Base-by-base conservation (phyloP, 64 coral and sea anemone species). In the Exaiptasia diaphana region DNA sequence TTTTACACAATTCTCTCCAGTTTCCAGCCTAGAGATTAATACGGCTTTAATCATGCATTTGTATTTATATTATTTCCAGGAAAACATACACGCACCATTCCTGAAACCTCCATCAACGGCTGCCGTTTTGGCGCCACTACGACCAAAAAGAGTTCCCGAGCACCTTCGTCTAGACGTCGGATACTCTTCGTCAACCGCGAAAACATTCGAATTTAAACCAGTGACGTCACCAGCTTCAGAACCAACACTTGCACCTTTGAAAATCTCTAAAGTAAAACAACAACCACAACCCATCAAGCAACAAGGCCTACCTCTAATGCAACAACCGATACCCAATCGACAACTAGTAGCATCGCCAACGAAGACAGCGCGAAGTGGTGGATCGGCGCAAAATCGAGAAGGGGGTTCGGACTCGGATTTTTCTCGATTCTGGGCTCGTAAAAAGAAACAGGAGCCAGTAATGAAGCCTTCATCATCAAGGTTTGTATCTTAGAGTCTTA, bases 61-160 rank as follows among this genome's bases (percentile, higher is more conserved):
- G 18, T 39, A 15, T 42, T 55, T 60, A 23, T 6, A 2, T 50
- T 78, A 27, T 44, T 50, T 13, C 26, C 50, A 93, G 90, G 90
- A 75, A 21, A 73, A 73, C 44, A 30, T 73, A 73, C 70, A 77
- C 48, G 38, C 40, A 0, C 71, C 84, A 32, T 30, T 93, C 34
- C 15, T 59, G 5, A 82, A 69, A 18, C 79, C 71, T 2, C 80
- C 85, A 13, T 36, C 62, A 18, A 64, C 73, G 4, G 35, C 73
- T 4, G 46, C 87, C 23, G 62, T 73, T 11, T 48, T 94, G 42
- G 91, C 79, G 14, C 91, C 91, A 3, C 71, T 94, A 15, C 83
- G 81, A 67, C 63, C 79, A 8, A 82, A 78, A 40, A 94, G 79
- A 76, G 80, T 94, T 25, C 91, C 91, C 27, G 91, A 94, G 3